Base-by-base conservation (phyloP, 1,140 invertebrate genomes). In the Adelges cooleyi region DNA sequence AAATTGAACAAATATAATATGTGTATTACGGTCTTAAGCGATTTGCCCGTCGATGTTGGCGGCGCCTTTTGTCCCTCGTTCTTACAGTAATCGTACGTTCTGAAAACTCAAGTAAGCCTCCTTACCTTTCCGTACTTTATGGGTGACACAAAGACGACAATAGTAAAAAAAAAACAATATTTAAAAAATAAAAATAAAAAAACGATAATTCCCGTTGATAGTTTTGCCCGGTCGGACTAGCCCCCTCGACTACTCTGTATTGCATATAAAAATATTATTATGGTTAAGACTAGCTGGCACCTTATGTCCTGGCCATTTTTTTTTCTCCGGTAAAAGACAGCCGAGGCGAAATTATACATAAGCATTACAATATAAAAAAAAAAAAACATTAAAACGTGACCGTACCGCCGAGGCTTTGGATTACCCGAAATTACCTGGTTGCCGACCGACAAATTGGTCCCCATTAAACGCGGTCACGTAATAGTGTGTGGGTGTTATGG, bases 401-500 rank as follows among this genome's bases (percentile, higher is more conserved):
- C 56, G 40, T 62, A 33, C 56, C 56, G 42, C 42, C 42, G n/a
- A 46, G 42, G 56, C 56, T 40, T 62, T 42, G 56, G 56, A 62
- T 62, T 62, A 62, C 9, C 44, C 56, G 25, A 48, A 62, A 62
- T 48, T 62, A 62, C 56, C 56, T 48, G 56, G 42, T 48, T 18
- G 56, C 56, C 25, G 42, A 42, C 56, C 56, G 56, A 62, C 56
- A 48, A 62, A 62, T 62, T 62, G 56, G 42, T 48, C 56, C 11
- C 56, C 25, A 62, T 62, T 62, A 46, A 48, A 62, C 42, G 25
- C 56, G 56, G 56, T 62, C 56, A 62, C 56, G 56, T 62, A 62
- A 62, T 33, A 25, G 18, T 18, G 44, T 18, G 11, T 8, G 29
- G 11, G 29, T 33, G 11, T 33, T n/a, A n/a, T 33, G 29, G 29